A percentile compares a stretch with the other conserved stretches of the same genome.
These are phyloP conservation scores for Lasioglossum lativentre DNA, from an alignment of 2,888 invertebrate species.

Conservation along the genomic window DNA sequence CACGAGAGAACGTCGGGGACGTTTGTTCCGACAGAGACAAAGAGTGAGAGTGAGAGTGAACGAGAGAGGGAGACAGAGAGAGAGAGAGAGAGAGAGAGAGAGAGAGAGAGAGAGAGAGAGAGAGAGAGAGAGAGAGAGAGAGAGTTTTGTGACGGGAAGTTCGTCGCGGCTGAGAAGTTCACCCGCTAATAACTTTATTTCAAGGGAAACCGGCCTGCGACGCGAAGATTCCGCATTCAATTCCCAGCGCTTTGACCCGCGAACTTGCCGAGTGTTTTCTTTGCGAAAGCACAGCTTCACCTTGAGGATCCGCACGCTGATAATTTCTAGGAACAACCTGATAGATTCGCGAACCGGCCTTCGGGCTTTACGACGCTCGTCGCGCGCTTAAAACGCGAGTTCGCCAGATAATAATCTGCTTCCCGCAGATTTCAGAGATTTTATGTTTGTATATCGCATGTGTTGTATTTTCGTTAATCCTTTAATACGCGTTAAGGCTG, in stretches of 20 bases:
- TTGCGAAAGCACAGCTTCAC: neutral
- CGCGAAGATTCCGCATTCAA: neutral
- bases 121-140: neutral
- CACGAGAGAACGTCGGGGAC: neutral
- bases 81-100: neutral
- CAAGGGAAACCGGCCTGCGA: neutral
- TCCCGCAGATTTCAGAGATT: neutral
- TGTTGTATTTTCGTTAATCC: neutral
- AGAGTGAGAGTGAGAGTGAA: neutral
- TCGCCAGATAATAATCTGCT: neutral
- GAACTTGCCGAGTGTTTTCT: neutral
- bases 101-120: neutral
- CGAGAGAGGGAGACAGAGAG: neutral
- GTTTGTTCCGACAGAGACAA: neutral
- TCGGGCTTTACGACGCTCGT: too few relatives aligned
- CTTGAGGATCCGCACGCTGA: neutral
- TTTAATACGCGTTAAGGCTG: too few relatives aligned
- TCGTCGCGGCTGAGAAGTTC: neutral
- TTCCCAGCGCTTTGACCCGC: neutral
- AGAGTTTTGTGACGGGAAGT: neutral
- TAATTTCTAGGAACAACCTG: neutral
- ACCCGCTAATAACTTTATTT: constrained; percentile 22
- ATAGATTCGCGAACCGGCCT: too few relatives aligned
- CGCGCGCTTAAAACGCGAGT: too few relatives aligned
- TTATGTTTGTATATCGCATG: neutral